Base-by-base conservation (phyloP, 2,113 vertebrate species). In the Petromus typicus region DNA sequence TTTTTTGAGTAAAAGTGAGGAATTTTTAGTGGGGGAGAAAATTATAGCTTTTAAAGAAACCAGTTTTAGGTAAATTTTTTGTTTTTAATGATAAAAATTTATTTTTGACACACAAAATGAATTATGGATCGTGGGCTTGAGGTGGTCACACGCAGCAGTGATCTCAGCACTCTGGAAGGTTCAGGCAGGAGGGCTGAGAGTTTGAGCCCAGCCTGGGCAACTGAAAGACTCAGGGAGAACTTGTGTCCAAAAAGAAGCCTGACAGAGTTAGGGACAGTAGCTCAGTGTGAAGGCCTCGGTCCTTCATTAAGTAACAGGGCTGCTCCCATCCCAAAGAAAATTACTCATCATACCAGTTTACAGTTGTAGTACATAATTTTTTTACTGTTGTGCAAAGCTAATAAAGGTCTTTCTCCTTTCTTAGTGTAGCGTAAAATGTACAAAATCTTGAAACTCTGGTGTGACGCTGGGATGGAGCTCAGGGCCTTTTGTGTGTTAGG, bases 11-110 rank as follows among this genome's bases (percentile, higher is more conserved):
- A 84, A 89, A 92, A 86, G 23, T 61, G 73, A 92, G 32, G 34
- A 83, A 63, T 92, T 78, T 92, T 43, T 94, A 61, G 57, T 87
- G 84, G 16, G 64, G 88, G 64, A 79, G 86, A 96, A 96, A 90
- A 93, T 37, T 61, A n/a, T 25, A 94, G 40, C 25, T 81, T 91
- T 34, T 67, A 83, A 20, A 37, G 92, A 80, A 87, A 45, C 56
- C 56, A 94, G n/a, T 80, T 92, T 81, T 17, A 86, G 7, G 64
- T 84, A 32, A 20, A 20, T 51, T 56, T n/a, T 79, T 37, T 22
- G 81, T 92, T 81, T 66, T 30, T 17, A 94, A 13, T 48, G 71
- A 7, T 64, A 87, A 91, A 93, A 86, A n/a, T n/a, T 30, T 89
- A 51, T 66, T 96, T 95, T 86, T 78, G n/a, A 23, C 82, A 91